Conservation (phyloP, 2,113 vertebrate species). For the Brachirus orientalis region DNA sequence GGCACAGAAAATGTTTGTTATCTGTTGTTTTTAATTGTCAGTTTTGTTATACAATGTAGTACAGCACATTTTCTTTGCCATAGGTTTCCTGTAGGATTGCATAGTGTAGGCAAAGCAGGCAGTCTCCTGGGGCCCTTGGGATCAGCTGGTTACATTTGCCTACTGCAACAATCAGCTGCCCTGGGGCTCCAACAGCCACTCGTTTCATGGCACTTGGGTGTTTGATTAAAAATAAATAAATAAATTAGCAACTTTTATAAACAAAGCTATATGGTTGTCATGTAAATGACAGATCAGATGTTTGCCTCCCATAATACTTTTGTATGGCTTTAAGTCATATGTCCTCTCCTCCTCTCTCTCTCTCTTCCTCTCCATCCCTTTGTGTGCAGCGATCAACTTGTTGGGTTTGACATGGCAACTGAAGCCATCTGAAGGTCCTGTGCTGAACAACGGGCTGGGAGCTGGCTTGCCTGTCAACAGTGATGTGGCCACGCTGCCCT, state of each 20-base stretch:
- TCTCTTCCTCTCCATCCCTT: slow-evolving; percentile 64
- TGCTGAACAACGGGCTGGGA: slow-evolving; percentile 94
- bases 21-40: slow-evolving; percentile 46
- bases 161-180: too few species aligned
- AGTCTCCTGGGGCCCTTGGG: too few species aligned
- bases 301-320: slow-evolving; percentile 20
- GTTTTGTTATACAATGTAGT: slow-evolving; percentile 16
- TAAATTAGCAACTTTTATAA: too few species aligned
- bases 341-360: slow-evolving; percentile 2
- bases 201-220: slow-evolving; percentile 6
- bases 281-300: slow-evolving; percentile 43
- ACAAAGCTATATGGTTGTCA: neutral
- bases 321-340: slow-evolving; percentile 1
- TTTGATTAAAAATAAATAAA: slow-evolving; percentile 34
- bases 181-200: too few species aligned
- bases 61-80: slow-evolving; percentile 11
- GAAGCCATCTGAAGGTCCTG: slow-evolving; percentile 91
- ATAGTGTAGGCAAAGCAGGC: too few species aligned
- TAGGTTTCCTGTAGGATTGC: slow-evolving; percentile 6
- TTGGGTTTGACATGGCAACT: slow-evolving; percentile 98
- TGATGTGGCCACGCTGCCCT: slow-evolving; percentile 91
- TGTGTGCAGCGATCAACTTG: slow-evolving; percentile 93
- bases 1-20: neutral
- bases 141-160: too few species aligned
- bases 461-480: slow-evolving; percentile 88